Evolutionary conservation across 23 tunicate genomes (phyloP).

Genomic region (Trididemnum clinides): DNA sequence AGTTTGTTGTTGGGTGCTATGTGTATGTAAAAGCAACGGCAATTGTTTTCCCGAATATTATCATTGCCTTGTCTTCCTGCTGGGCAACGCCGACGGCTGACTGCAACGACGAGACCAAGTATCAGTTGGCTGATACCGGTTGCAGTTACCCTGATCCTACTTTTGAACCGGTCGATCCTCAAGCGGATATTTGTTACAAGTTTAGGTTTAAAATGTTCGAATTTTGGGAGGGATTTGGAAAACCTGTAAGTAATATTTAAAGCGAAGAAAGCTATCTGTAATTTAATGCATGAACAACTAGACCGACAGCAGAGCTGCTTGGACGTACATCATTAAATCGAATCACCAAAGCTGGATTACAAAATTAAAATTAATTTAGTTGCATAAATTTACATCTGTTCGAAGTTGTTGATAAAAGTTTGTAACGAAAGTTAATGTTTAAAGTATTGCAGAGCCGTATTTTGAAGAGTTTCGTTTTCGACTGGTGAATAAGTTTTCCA

Average conservation of each 20-base stretch:
- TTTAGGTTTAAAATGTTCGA: slow-evolving; percentile 29
- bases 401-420: too few species aligned
- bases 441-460: too few species aligned
- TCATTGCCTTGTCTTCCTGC: neutral
- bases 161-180: neutral
- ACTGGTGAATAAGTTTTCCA: too few species aligned
- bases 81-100: slow-evolving; percentile 14
- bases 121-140: neutral
- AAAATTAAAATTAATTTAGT: too few species aligned
- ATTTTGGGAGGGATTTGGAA: neutral
- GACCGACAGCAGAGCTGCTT: too few species aligned
- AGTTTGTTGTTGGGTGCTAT: slow-evolving; percentile 1
- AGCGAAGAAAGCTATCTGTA: neutral
- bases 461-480: too few species aligned
- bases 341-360: too few species aligned
- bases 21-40: slow-evolving; percentile 8
- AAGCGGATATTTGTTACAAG: neutral
- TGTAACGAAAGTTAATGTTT: too few species aligned
- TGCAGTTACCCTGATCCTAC: neutral
- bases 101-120: neutral
- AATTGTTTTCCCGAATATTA: neutral
- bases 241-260: neutral
- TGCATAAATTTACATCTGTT: too few species aligned
- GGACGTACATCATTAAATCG: too few species aligned
- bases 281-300: neutral